phyloP scores from a whole-genome alignment of 1,140 invertebrate species.

The Dermatophagoides farinae region DNA sequence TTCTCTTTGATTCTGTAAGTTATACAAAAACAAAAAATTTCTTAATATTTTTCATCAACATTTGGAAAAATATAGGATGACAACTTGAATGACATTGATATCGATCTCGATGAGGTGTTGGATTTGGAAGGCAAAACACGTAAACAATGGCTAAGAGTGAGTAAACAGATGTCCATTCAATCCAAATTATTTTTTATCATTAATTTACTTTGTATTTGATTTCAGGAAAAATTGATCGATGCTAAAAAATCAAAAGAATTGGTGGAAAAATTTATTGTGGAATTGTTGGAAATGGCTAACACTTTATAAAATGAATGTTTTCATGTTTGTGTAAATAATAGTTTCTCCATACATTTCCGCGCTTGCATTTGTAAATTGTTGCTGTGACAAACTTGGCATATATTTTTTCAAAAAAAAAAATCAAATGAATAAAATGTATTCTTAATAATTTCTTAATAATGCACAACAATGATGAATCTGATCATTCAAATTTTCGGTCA shows the following conservation, averaged over 20 bases:
- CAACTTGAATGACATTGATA: slow-evolving; percentile 47
- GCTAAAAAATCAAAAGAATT: slow-evolving; percentile 17
- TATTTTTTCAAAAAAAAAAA: too few relatives aligned
- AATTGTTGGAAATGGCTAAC: slow-evolving; percentile 66
- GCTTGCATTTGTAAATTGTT: neutral
- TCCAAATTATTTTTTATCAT: slow-evolving; percentile 12
- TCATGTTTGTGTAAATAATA: neutral
- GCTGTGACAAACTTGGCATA: neutral
- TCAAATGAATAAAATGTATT: too few relatives aligned
- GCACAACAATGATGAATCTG: too few relatives aligned
- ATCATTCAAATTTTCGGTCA: too few relatives aligned
- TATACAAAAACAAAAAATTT: neutral
- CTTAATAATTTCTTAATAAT: too few relatives aligned
- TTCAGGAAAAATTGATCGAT: slow-evolving; percentile 27
- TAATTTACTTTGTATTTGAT: slow-evolving; percentile 24
- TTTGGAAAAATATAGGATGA: neutral
- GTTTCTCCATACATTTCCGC: neutral
- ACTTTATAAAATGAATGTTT: slow-evolving; percentile 37
- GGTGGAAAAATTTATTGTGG: slow-evolving; percentile 57
- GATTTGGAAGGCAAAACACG: slow-evolving; percentile 69
- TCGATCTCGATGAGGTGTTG: slow-evolving; percentile 75
- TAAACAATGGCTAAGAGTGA: slow-evolving; percentile 58
- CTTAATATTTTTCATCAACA: neutral
- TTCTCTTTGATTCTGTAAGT: slow-evolving; percentile 61
- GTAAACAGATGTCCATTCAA: slow-evolving; percentile 20